A percentile compares a stretch with the other conserved stretches of the same genome.
These are phyloP conservation scores for Orthosia gracilis DNA, from an alignment of 2,888 invertebrate genomes.

Conservation along the genomic window DNA sequence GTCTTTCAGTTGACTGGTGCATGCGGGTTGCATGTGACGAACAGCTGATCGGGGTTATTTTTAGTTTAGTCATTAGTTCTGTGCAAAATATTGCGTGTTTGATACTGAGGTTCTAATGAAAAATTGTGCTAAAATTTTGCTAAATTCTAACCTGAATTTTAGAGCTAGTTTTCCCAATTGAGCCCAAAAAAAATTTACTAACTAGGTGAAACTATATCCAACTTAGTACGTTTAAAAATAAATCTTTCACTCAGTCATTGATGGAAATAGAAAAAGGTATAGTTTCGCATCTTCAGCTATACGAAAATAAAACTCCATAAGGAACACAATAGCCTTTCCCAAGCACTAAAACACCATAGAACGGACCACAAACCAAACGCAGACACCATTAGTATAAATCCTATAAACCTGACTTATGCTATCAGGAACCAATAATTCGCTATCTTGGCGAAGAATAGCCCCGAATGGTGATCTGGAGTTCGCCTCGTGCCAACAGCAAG, in stretches of 20 bases:
- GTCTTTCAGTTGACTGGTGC: constrained; percentile 45
- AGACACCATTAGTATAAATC: constrained; percentile 69
- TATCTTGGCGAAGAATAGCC: constrained; percentile 83
- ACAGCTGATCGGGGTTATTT: constrained; percentile 51
- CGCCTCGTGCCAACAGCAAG: constrained; percentile 56
- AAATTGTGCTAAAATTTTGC: not conserved
- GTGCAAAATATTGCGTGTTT: constrained; percentile 9
- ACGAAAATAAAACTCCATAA: not conserved
- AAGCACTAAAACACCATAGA: constrained; percentile 10
- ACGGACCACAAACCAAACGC: constrained; percentile 30
- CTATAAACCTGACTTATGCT: constrained; percentile 73
- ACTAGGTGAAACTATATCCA: not conserved
- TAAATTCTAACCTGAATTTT: not conserved
- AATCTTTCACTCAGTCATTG: not conserved
- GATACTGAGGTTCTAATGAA: not conserved
- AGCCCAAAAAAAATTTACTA: not conserved
- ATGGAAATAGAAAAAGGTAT: too few relatives aligned
- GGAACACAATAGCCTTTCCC: not conserved
- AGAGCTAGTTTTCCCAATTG: not conserved
- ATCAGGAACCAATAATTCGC: constrained; percentile 71
- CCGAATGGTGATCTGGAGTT: constrained; percentile 53
- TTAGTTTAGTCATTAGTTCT: constrained; percentile 33
- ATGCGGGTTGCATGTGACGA: constrained; percentile 51
- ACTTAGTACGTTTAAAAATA: too few relatives aligned
- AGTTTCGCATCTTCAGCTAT: not conserved